A percentile compares a stretch with the other conserved stretches of the same genome.
phyloP scores from a whole-genome alignment of 2,888 invertebrate species.

The Ochropleura leucogaster region DNA sequence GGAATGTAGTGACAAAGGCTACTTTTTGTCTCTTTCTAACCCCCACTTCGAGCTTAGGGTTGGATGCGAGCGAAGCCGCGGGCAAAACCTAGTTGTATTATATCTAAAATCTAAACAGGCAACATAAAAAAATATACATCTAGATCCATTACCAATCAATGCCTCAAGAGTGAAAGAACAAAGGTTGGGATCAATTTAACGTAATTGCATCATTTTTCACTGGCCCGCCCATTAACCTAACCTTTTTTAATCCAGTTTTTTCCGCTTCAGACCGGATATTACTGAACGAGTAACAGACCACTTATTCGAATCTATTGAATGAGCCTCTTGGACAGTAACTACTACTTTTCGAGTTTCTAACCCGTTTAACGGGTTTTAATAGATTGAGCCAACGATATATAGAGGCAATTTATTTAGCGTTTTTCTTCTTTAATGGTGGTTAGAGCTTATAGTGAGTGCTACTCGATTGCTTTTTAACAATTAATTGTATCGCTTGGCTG shows the following conservation, averaged over 20 bases:
- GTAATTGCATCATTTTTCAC: conserved; percentile 88
- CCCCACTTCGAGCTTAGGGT: no score
- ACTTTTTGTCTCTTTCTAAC: no score
- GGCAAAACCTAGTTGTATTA: no score
- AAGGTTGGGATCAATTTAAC: conserved; percentile 81
- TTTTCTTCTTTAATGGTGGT: conserved; percentile 52
- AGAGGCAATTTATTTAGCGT: conserved; percentile 74
- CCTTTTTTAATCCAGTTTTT: conserved; percentile 86
- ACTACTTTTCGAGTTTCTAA: conserved; percentile 82
- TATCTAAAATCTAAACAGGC: neutral
- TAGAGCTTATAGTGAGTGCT: conserved; percentile 48
- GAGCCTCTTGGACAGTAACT: conserved; percentile 82
- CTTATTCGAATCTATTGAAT: conserved; percentile 86
- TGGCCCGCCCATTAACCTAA: conserved; percentile 82
- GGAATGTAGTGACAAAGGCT: no score
- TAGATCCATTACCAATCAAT: conserved; percentile 67
- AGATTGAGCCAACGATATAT: conserved; percentile 80
- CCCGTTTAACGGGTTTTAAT: conserved; percentile 84
- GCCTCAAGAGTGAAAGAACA: conserved; percentile 76
- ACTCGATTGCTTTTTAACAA: conserved; percentile 56
- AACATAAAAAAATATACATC: neutral
- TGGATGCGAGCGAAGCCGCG: no score
- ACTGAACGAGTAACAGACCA: conserved; percentile 84
- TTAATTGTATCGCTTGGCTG: conserved; percentile 38
- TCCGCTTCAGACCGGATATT: conserved; percentile 85